Evolutionary conservation across 2,888 invertebrate species (phyloP).

Genomic region (Anagyrus pseudococci): DNA sequence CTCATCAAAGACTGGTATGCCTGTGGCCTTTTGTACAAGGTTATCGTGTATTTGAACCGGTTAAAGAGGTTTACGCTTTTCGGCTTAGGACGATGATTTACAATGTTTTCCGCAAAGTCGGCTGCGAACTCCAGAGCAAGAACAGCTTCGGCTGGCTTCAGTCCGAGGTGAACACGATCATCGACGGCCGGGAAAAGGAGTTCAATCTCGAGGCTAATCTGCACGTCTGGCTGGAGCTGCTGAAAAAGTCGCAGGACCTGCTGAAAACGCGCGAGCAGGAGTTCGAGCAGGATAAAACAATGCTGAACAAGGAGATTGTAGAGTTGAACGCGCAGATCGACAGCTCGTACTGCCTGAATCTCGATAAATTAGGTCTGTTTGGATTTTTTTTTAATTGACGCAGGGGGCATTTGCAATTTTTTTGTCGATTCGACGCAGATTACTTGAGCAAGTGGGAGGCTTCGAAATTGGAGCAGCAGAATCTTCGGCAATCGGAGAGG

Average conservation of each 20-base stretch:
- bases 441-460: constrained; percentile 49
- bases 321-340: constrained; percentile 14
- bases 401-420: background rate
- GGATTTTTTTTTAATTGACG: background rate
- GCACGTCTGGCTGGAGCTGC: constrained; percentile 45
- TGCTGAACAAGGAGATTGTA: constrained; percentile 15
- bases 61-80: background rate
- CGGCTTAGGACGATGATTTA: constrained; percentile 16
- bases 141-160: constrained; percentile 43
- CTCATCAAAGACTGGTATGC: constrained; percentile 49
- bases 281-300: constrained; percentile 38
- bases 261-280: constrained; percentile 41
- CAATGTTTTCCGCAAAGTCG: constrained; percentile 27
- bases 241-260: constrained; percentile 40
- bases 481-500: constrained; percentile 33
- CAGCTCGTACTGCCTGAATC: constrained; percentile 25
- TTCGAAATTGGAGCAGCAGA: constrained; percentile 48
- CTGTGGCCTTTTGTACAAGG: too few species aligned
- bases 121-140: constrained; percentile 33
- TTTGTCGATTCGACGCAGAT: constrained; percentile 36
- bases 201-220: constrained; percentile 44
- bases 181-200: constrained; percentile 42
- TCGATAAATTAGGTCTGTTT: constrained; percentile 28
- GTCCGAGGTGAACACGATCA: constrained; percentile 45
- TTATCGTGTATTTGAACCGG: background rate